Percentiles rank a stretch among this genome's conserved stretches.
These are phyloP conservation scores for Carollia perspicillata DNA, from an alignment of 2,113 vertebrate species.

Conservation along the genomic window DNA sequence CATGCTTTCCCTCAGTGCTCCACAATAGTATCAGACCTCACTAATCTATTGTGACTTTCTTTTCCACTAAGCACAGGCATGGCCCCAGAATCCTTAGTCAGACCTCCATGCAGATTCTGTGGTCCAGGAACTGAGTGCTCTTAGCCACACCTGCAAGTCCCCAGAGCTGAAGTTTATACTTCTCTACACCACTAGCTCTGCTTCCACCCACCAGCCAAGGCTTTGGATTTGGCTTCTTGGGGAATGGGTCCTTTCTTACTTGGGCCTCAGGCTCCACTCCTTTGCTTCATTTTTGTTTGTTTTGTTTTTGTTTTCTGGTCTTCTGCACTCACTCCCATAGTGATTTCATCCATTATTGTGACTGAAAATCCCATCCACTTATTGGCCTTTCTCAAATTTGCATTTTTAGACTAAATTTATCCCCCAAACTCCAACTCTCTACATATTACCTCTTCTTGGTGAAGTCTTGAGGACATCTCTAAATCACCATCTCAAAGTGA, in stretches of 20 bases:
- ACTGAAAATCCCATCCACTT: conserved; percentile 14
- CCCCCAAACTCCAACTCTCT: neutral
- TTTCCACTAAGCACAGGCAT: neutral
- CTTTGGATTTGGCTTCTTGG: neutral
- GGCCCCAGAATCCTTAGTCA: neutral
- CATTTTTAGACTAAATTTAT: neutral
- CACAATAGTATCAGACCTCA: neutral
- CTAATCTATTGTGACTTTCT: neutral
- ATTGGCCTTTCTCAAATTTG: neutral
- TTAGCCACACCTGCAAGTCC: neutral
- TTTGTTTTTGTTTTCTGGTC: neutral
- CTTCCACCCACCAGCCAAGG: neutral
- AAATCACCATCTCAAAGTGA: neutral
- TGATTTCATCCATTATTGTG: neutral
- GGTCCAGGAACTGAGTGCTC: neutral
- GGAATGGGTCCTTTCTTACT: neutral
- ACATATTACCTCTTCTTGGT: neutral
- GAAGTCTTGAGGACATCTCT: neutral
- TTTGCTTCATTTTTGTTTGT: neutral
- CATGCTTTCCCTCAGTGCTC: too few species aligned
- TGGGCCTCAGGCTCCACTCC: neutral
- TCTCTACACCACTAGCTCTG: neutral
- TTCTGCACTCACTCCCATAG: neutral
- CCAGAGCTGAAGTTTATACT: neutral
- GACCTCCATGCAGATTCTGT: neutral